Conservation (phyloP, 2,113 vertebrate genomes). For the Ceratotherium simum region DNA sequence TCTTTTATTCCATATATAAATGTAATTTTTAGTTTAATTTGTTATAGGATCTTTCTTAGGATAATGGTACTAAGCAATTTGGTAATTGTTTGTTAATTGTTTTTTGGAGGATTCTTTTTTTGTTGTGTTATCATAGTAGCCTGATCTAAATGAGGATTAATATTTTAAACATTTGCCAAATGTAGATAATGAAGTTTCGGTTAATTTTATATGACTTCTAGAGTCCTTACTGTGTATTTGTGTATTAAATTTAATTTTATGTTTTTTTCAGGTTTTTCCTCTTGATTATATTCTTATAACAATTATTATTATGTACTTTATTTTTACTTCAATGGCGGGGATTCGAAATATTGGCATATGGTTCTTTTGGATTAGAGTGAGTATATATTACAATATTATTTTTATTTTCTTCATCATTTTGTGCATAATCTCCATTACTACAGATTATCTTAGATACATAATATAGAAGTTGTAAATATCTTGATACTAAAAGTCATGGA, state of each 20-base stretch:
- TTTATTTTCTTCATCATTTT: neutral
- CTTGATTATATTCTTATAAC: constrained; percentile 98
- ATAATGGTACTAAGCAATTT: neutral
- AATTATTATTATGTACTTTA: constrained; percentile 97
- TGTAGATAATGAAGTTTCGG: constrained; percentile 18
- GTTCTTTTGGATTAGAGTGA: constrained; percentile 99
- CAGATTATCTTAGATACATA: constrained; percentile 18
- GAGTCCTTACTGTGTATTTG: neutral
- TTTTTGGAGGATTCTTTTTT: neutral
- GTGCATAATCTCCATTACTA: neutral
- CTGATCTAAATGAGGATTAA: constrained; percentile 16
- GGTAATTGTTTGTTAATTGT: neutral
- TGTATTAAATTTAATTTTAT: constrained; percentile 62
- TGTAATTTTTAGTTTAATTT: constrained; percentile 49
- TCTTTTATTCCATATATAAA: constrained; percentile 45
- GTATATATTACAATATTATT: constrained; percentile 55
- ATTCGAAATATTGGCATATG: constrained; percentile 99
- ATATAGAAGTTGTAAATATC: neutral
- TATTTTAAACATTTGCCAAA: constrained; percentile 50
- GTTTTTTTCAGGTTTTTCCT: constrained; percentile 93
- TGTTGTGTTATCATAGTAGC: neutral
- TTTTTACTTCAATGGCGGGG: constrained; percentile 99
- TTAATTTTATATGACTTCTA: constrained; percentile 51
- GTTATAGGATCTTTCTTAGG: neutral
- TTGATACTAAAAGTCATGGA: neutral